Evolutionary conservation across 2,888 invertebrate species (phyloP).

Genomic region (Idaea dimidiata): DNA sequence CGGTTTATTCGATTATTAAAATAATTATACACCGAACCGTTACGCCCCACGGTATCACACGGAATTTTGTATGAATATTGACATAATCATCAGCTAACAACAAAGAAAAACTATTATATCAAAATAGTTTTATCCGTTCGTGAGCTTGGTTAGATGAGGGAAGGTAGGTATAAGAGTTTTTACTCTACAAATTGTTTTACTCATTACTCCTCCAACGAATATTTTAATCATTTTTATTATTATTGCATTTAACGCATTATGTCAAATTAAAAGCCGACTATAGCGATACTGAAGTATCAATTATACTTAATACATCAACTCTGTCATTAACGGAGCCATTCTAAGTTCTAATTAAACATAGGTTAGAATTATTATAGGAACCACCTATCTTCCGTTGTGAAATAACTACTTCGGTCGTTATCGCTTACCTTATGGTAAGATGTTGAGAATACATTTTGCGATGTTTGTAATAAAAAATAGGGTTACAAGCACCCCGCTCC

Average conservation of each 20-base stretch:
- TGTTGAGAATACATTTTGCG: constrained; percentile 16
- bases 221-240: neutral
- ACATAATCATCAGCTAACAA: no score
- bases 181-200: no score
- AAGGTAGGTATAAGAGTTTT: no score
- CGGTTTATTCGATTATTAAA: no score
- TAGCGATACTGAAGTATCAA: neutral
- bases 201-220: no score
- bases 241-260: neutral
- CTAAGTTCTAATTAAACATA: constrained; percentile 56
- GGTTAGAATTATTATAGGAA: constrained; percentile 56
- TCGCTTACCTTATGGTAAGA: constrained; percentile 33
- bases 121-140: no score
- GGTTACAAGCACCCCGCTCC: no score
- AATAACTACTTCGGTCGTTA: constrained; percentile 55
- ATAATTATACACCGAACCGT: no score
- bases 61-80: no score
- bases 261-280: neutral
- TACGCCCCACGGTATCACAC: no score
- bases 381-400: constrained; percentile 52
- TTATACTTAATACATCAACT: constrained; percentile 35
- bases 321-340: constrained; percentile 41
- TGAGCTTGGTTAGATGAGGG: no score
- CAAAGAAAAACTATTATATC: no score
- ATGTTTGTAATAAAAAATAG: neutral